phyloP scores from a whole-genome alignment of 1,140 invertebrate species.

The Brachionus rotundiformis region DNA sequence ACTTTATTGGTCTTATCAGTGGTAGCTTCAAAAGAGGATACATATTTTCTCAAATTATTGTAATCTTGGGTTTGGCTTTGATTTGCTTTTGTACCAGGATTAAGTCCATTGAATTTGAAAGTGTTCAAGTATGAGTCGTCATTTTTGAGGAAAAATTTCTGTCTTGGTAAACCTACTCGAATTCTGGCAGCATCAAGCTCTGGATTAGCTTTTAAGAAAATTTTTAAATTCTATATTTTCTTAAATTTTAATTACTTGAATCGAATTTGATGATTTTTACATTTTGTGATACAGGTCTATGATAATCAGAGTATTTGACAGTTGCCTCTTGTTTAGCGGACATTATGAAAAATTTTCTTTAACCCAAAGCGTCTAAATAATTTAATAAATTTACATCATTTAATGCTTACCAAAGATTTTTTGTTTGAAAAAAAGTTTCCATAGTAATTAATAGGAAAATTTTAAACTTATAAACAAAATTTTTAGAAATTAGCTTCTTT shows the following conservation, averaged over 20 bases:
- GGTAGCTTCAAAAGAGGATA: slow-evolving; percentile 14
- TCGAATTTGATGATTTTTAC: not conserved
- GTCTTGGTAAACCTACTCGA: not conserved
- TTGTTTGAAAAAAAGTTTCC: slow-evolving; percentile 4
- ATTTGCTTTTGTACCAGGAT: not conserved
- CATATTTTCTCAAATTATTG: slow-evolving; percentile 26
- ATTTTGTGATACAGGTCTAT: not conserved
- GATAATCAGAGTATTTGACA: not conserved
- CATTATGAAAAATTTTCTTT: not conserved
- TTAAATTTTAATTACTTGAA: not conserved
- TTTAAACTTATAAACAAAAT: slow-evolving; percentile 16
- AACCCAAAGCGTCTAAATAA: slow-evolving; percentile 13
- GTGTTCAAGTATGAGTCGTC: not conserved
- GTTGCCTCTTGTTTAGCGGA: not conserved
- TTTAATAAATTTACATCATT: slow-evolving; percentile 30
- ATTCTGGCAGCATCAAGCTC: not conserved
- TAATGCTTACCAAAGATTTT: not conserved
- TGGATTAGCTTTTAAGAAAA: not conserved
- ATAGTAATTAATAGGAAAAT: slow-evolving; percentile 20
- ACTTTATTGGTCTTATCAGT: not conserved
- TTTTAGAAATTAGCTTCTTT: slow-evolving; percentile 14
- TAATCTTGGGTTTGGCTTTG: not conserved
- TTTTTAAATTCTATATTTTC: not conserved
- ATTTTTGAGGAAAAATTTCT: not conserved
- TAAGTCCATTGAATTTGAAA: slow-evolving; percentile 12